These are phyloP conservation scores for Bemisia tabaci DNA, from an alignment of 1,140 invertebrate species.

Conservation along the genomic window DNA sequence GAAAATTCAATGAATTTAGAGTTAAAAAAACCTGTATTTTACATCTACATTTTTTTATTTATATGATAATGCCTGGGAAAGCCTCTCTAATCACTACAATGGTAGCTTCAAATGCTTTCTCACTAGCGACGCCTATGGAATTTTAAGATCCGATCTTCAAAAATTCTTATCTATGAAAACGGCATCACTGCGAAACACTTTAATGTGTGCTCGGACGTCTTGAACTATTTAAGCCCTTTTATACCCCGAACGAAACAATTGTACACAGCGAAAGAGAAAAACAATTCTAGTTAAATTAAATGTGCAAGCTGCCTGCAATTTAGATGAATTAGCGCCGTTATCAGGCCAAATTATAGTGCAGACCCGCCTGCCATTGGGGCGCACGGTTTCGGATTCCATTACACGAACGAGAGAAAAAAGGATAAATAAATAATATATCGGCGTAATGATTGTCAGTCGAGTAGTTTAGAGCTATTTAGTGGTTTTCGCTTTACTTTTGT, in stretches of 20 bases:
- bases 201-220: not conserved
- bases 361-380: no score
- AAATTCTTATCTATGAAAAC: no score
- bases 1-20: no score
- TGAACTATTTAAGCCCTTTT: not conserved
- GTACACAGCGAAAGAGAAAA: not conserved
- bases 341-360: not conserved
- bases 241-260: not conserved
- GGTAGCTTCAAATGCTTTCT: no score
- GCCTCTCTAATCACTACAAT: no score
- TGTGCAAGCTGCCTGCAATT: not conserved
- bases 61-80: no score
- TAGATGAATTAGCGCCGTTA: not conserved
- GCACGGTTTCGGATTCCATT: not conserved
- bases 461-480: not conserved
- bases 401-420: not conserved
- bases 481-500: not conserved
- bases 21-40: no score
- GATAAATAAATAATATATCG: not conserved
- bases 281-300: not conserved
- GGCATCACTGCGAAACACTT: no score
- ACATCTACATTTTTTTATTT: no score
- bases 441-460: not conserved
- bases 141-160: no score
- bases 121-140: no score